Conservation (phyloP, 2,888 invertebrate genomes). For the Alcis repandata region DNA sequence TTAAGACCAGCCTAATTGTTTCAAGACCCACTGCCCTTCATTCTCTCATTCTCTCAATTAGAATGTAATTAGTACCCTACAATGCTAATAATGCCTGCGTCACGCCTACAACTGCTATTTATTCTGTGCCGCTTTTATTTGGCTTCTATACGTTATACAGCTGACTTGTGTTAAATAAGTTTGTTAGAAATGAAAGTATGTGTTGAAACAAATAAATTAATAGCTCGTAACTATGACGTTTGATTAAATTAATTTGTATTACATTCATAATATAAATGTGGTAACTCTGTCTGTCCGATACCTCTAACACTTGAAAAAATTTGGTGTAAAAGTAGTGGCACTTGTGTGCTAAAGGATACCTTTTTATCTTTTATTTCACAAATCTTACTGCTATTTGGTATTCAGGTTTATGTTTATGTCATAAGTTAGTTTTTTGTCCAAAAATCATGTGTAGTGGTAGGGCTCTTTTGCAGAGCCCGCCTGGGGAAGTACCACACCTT, state of each 20-base stretch:
- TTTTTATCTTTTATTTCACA: too few relatives aligned
- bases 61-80: constrained; percentile 20
- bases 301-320: too few relatives aligned
- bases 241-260: background rate
- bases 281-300: background rate
- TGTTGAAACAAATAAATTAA: background rate
- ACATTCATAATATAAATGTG: background rate
- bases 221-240: constrained; percentile 2
- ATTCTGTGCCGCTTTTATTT: background rate
- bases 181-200: constrained; percentile 10
- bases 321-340: too few relatives aligned
- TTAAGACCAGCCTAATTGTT: background rate
- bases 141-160: background rate
- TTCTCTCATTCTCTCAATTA: constrained; percentile 17
- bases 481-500: too few relatives aligned
- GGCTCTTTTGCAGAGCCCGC: too few relatives aligned
- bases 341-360: too few relatives aligned
- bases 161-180: background rate
- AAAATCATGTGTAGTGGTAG: too few relatives aligned
- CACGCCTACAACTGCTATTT: background rate
- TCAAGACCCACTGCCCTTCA: constrained; percentile 13
- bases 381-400: too few relatives aligned
- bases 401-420: too few relatives aligned
- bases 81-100: constrained; percentile 4
- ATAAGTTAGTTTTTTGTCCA: too few relatives aligned